Percentiles rank a stretch among this genome's conserved stretches.
phyloP scores from a whole-genome alignment of 2,113 vertebrate genomes.

The Bombycilla garrulus region DNA sequence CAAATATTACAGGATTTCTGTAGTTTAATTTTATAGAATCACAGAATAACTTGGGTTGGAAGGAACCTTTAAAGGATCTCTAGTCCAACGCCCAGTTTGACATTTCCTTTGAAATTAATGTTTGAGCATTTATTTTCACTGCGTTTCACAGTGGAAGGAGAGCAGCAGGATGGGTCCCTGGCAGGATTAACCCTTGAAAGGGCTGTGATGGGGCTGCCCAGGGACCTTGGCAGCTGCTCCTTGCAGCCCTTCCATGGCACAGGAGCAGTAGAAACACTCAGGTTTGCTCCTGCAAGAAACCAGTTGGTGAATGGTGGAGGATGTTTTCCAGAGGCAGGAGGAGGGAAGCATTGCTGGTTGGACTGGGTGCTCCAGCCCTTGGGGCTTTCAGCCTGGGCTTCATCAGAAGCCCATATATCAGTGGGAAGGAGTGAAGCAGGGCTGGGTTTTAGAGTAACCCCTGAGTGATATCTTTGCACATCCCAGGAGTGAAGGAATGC shows the following conservation, averaged over 20 bases:
- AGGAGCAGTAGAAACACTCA: neutral
- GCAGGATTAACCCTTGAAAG: neutral
- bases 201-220: neutral
- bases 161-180: neutral
- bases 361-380: neutral
- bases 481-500: neutral
- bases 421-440: neutral
- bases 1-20: neutral
- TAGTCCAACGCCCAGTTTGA: neutral
- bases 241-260: neutral
- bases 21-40: neutral
- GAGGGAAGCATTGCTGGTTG: neutral
- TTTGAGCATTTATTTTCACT: neutral
- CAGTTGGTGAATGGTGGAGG: neutral
- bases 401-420: neutral
- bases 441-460: neutral
- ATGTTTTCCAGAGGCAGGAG: neutral
- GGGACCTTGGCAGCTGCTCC: neutral
- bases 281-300: neutral
- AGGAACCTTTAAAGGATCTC: neutral
- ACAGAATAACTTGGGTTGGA: neutral
- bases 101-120: neutral
- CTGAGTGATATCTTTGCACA: neutral
- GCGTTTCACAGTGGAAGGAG: neutral
- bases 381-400: neutral